These are phyloP conservation scores for Egretta garzetta DNA, from an alignment of 2,113 vertebrate species.

Conservation along the genomic window DNA sequence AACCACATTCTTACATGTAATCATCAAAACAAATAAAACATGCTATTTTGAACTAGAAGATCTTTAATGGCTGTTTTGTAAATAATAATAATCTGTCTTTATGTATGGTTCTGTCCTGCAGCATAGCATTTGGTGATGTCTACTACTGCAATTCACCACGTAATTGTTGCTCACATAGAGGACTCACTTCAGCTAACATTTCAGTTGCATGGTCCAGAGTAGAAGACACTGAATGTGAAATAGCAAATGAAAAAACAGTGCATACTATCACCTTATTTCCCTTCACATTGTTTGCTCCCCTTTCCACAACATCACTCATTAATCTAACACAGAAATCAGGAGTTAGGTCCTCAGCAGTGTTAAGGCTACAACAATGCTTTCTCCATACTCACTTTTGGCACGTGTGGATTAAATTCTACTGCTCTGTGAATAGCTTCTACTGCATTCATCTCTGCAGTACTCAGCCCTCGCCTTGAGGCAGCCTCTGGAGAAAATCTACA, in stretches of 20 bases:
- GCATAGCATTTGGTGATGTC: background rate
- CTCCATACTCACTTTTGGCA: conserved; percentile 92
- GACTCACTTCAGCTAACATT: background rate
- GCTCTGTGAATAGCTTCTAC: conserved; percentile 99
- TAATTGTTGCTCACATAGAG: background rate
- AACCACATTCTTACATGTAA: background rate
- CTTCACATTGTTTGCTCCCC: background rate
- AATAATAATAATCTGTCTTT: background rate
- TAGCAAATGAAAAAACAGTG: fast-evolving
- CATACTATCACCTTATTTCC: background rate
- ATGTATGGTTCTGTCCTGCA: background rate
- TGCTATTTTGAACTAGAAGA: background rate
- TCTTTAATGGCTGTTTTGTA: background rate
- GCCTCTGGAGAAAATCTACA: conserved; percentile 96
- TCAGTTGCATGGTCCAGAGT: background rate
- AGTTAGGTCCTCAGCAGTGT: background rate
- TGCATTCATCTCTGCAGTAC: conserved; percentile 98
- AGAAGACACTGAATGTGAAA: background rate
- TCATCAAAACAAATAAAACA: background rate
- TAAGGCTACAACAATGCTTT: background rate
- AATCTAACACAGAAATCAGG: background rate
- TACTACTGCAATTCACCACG: background rate
- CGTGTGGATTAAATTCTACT: conserved; percentile 98
- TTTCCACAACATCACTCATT: background rate
- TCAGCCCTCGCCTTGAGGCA: conserved; percentile 93